These are phyloP conservation scores for Dasysyrphus tricinctus DNA, from an alignment of 2,888 invertebrate species.

Conservation along the genomic window DNA sequence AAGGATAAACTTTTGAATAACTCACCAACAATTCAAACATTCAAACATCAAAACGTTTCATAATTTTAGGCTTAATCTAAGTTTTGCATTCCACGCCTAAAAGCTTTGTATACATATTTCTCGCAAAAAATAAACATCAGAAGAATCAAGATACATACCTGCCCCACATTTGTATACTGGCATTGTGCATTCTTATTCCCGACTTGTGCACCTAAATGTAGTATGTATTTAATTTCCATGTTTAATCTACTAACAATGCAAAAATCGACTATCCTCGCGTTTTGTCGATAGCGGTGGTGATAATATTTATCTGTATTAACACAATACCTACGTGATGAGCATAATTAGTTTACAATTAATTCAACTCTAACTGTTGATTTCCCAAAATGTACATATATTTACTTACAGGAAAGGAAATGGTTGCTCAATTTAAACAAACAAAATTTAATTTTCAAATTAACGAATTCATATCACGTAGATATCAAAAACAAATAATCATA, in stretches of 20 bases:
- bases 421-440: not conserved
- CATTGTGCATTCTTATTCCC: not conserved
- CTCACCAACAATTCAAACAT: not conserved
- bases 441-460: not conserved
- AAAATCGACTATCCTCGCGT: not conserved
- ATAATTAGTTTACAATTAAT: not conserved
- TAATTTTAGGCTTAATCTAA: not conserved
- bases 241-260: not conserved
- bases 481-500: not conserved
- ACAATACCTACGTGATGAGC: not conserved
- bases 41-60: not conserved
- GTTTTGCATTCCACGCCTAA: not conserved
- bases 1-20: too few relatives aligned
- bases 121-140: not conserved
- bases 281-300: too few relatives aligned
- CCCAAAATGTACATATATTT: too few relatives aligned
- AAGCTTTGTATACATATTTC: not conserved
- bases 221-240: too few relatives aligned
- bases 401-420: not conserved
- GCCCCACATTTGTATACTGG: not conserved
- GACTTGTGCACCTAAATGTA: not conserved
- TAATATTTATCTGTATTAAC: too few relatives aligned
- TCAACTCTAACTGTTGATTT: not conserved
- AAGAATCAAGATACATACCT: not conserved
- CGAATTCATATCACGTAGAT: not conserved